These are phyloP conservation scores for Pygmarrhopalites habei DNA, from an alignment of 1,140 invertebrate genomes.

Conservation along the genomic window DNA sequence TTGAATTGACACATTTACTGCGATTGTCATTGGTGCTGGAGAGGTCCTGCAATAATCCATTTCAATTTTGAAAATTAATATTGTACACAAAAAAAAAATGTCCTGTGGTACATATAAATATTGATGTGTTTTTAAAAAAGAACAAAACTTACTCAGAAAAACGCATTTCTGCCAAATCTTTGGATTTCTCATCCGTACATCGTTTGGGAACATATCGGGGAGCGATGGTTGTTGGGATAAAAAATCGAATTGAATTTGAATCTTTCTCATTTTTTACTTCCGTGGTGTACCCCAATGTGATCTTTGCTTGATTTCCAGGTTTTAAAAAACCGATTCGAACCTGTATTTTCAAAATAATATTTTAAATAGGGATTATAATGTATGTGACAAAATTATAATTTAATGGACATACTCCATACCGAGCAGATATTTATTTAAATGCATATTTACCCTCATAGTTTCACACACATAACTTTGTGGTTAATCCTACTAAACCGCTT, in stretches of 20 bases:
- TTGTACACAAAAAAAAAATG: too few relatives aligned
- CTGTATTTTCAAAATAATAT: too few relatives aligned
- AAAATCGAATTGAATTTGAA: constrained; percentile 43
- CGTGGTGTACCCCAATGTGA: constrained; percentile 48
- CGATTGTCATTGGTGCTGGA: constrained; percentile 27
- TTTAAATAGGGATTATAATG: too few relatives aligned
- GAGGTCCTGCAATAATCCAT: constrained; percentile 5
- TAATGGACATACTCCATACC: too few relatives aligned
- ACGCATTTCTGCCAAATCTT: constrained; percentile 29
- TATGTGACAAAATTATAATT: not conserved
- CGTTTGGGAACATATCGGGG: constrained; percentile 37
- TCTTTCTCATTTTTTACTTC: constrained; percentile 47
- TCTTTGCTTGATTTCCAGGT: constrained; percentile 43
- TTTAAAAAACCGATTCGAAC: constrained; percentile 46
- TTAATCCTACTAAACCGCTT: too few relatives aligned
- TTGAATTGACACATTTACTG: constrained; percentile 24
- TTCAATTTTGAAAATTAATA: too few relatives aligned
- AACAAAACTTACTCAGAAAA: constrained; percentile 18
- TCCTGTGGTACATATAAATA: too few relatives aligned
- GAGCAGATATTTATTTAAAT: too few relatives aligned
- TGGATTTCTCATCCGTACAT: constrained; percentile 20
- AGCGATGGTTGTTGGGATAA: constrained; percentile 42
- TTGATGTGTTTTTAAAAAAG: too few relatives aligned
- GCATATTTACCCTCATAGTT: too few relatives aligned
- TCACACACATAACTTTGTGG: too few relatives aligned